Percentiles rank a stretch among this genome's conserved stretches.
Conservation (phyloP, 2,113 vertebrate species). For the Poicephalus meyeri region DNA sequence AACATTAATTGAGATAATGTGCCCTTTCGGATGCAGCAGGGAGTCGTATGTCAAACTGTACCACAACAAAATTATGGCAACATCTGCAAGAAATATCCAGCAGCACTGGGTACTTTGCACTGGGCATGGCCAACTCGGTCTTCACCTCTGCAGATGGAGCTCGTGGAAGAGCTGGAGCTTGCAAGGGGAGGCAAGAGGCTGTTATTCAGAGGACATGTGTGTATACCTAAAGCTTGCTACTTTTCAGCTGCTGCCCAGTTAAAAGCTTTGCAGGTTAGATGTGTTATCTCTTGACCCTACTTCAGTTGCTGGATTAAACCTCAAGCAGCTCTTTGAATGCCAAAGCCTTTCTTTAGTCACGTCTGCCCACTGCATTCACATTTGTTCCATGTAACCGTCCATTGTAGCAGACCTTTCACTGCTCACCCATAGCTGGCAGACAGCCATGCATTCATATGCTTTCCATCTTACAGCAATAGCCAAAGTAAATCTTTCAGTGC, state of each 20-base stretch:
- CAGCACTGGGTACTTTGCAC: neutral
- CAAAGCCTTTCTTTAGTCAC: neutral
- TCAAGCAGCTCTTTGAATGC: neutral
- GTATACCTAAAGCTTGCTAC: neutral
- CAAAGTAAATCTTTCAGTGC: constrained; percentile 55
- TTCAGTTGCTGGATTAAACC: neutral
- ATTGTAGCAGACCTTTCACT: constrained; percentile 17
- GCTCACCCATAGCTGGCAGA: constrained; percentile 48
- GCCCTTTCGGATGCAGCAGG: constrained; percentile 60
- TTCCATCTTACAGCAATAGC: constrained; percentile 55
- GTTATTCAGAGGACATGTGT: accelerated
- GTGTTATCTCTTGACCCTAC: neutral
- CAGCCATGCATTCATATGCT: constrained; percentile 46
- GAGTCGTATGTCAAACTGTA: constrained; percentile 54
- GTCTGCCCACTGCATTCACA: neutral
- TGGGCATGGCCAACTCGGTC: neutral
- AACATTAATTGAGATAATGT: constrained; percentile 79
- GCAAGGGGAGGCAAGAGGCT: neutral
- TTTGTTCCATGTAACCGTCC: neutral
- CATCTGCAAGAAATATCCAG: constrained; percentile 23
- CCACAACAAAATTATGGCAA: constrained; percentile 60
- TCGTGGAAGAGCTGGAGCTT: accelerated
- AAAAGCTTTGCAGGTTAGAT: neutral
- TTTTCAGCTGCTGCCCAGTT: neutral
- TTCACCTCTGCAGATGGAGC: neutral